Percentiles rank a stretch among this genome's conserved stretches.
phyloP scores from a whole-genome alignment of 2,113 vertebrate species.

The Rhinopithecus roxellana region DNA sequence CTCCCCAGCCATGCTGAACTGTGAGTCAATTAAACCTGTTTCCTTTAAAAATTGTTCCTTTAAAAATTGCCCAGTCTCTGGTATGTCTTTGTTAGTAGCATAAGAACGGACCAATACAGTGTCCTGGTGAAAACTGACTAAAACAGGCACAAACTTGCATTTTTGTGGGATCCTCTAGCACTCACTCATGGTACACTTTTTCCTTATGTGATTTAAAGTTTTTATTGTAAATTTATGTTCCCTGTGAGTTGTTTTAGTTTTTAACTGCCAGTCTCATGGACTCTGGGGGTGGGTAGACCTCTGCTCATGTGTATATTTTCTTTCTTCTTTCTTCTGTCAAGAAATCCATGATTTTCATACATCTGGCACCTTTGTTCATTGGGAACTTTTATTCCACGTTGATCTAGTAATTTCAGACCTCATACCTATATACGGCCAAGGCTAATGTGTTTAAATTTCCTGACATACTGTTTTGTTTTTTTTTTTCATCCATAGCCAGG shows the following conservation, averaged over 20 bases:
- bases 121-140: fast-evolving
- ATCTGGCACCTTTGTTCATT: fast-evolving
- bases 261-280: not conserved
- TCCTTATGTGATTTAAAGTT: not conserved
- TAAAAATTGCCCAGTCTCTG: too few species aligned
- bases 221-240: not conserved
- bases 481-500: not conserved
- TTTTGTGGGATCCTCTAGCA: not conserved
- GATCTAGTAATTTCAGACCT: not conserved
- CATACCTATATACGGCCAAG: fast-evolving
- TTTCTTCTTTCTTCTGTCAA: not conserved
- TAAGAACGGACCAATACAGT: too few species aligned
- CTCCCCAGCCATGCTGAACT: too few species aligned
- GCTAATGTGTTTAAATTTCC: not conserved
- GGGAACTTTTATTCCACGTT: not conserved
- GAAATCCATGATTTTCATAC: not conserved
- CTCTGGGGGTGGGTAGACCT: too few species aligned
- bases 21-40: too few species aligned
- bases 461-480: too few species aligned
- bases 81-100: too few species aligned
- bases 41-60: too few species aligned
- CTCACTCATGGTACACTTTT: fast-evolving
- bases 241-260: not conserved
- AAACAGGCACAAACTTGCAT: too few species aligned
- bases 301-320: too few species aligned